Base-by-base conservation (phyloP, 92 coral and sea anemone species). In the Plumapathes pennacea region DNA sequence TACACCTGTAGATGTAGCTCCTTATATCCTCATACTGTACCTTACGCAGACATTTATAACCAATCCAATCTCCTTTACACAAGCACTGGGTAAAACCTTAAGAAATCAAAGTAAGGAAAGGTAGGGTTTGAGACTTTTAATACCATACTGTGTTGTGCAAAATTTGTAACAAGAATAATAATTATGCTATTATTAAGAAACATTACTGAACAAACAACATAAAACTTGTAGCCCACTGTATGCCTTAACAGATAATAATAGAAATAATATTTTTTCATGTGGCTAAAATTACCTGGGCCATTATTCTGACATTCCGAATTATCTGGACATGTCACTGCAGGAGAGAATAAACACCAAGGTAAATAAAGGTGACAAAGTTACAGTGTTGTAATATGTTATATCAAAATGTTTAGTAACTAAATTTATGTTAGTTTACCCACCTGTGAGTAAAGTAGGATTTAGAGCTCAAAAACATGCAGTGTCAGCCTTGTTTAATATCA, bases 281-380 rank as follows among this genome's bases (percentile, higher is more conserved):
- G 4, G n/a, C n/a, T 18, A 48, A 5, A 39, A 48, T 12, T 44
- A 81, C 88, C 88, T 60, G 89, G 89, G 10, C 89, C 89, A 82
- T 82, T 82, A 4, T 54, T 23, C 5, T 32, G 26, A 54, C 89
- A 82, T 10, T 46, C 24, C 1, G 89, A 54, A 61, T 82, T 48
- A 1, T 1, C 13, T 23, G 89, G 89, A 50, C 89, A 82, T 7
- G 83, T 74, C 23, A 64, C 80, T 80, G 29, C 13, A 43, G 21
- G 28, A 15, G 30, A 50, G 24, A 34, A 21, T 21, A 22, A 26
- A 25, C 22, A 23, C 13, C 4, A 22, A 25, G 25, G 15, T 19
- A 21, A 10, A 14, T 21, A 0, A 6, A 10, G 25, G 13, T 32
- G 4, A 4, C 10, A 32, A 1, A 9, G 7, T 28, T 13, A n/a